Base-by-base conservation (phyloP, 2,113 vertebrate species). In the Chroicocephalus ridibundus region DNA sequence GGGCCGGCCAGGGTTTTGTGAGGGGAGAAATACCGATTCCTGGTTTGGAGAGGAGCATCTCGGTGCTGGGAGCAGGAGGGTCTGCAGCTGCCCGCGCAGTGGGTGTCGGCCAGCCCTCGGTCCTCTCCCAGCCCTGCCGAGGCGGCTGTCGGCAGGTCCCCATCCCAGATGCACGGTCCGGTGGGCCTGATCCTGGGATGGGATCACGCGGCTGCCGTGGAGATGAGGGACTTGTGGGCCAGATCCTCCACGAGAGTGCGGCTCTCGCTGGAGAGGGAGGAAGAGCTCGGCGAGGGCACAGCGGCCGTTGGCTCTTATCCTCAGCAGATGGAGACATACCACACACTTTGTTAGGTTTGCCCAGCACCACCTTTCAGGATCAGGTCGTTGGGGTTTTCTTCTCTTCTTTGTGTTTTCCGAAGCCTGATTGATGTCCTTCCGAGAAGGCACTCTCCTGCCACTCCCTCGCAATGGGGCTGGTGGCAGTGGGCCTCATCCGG, bases 321-420 rank as follows among this genome's bases (percentile, higher is more conserved):
- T 97, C 94, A 95, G 89, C 86, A 97, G 91, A 93, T 93, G 95
- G 91, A 95, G 91, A 90, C 91, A 91, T 60, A 80, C 78, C 94
- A 91, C 83, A 74, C 51, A 22, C 79, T 91, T 96, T 68, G 89
- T n/a, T 74, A 88, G 75, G 32, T 42, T 96, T 20, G 0, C 62
- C 38, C 78, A 82, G 64, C 75, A 81, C 42, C 62, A 55, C 46
- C n/a, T 91, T 89, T 70, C 1, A 2, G 75, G 58, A 74, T 58
- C 54, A 70, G 42, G 27, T 81, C 82, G 13, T 92, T 95, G 85
- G 54, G 36, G 9, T 54, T 93, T 81, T 86, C 34, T 14, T 86
- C n/a, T 78, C 26, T 49, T 66, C 26, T 51, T 74, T 55, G 17
- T 22, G 3, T 44, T 89, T 92, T 82, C 29, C 54, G 69, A 82